A percentile compares a stretch with the other conserved stretches of the same genome.
These are phyloP conservation scores for Parochlus steinenii DNA, from an alignment of 2,888 invertebrate species.

Conservation along the genomic window DNA sequence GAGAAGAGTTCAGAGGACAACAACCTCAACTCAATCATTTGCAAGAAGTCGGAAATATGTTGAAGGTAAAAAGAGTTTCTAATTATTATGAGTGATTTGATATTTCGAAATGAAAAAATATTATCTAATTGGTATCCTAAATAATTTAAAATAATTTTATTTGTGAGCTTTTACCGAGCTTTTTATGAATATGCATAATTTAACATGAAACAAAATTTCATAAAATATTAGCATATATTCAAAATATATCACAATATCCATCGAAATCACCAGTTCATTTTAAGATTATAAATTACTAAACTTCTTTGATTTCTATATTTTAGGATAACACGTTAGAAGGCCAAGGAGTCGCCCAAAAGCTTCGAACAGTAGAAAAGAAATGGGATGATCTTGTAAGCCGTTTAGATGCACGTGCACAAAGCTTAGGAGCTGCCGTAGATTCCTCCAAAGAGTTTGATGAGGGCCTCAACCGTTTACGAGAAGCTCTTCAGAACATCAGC, in stretches of 20 bases:
- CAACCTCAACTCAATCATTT: slow-evolving; percentile 79
- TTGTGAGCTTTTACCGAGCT: too few relatives aligned
- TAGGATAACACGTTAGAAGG: too few relatives aligned
- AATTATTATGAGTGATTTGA: too few relatives aligned
- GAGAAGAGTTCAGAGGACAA: slow-evolving; percentile 88
- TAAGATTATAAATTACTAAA: too few relatives aligned
- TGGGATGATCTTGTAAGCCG: slow-evolving; percentile 72
- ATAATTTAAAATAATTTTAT: too few relatives aligned
- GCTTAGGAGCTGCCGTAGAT: slow-evolving; percentile 79
- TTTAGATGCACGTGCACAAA: slow-evolving; percentile 75
- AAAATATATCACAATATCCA: too few relatives aligned
- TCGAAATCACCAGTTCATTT: background rate
- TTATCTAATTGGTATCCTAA: too few relatives aligned
- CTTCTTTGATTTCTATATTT: slow-evolving; percentile 34
- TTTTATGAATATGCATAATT: too few relatives aligned
- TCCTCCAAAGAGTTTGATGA: slow-evolving; percentile 88
- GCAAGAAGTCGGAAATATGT: slow-evolving; percentile 63
- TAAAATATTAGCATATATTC: too few relatives aligned
- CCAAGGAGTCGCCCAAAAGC: slow-evolving; percentile 49
- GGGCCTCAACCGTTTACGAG: slow-evolving; percentile 61
- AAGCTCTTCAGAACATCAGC: slow-evolving; percentile 73
- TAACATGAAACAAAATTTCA: too few relatives aligned
- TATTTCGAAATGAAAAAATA: too few relatives aligned
- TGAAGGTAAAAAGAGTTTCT: slow-evolving; percentile 28
- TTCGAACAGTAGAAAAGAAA: slow-evolving; percentile 49